Evolutionary conservation across 2,113 vertebrate genomes (phyloP).

Genomic region (Mus pahari): DNA sequence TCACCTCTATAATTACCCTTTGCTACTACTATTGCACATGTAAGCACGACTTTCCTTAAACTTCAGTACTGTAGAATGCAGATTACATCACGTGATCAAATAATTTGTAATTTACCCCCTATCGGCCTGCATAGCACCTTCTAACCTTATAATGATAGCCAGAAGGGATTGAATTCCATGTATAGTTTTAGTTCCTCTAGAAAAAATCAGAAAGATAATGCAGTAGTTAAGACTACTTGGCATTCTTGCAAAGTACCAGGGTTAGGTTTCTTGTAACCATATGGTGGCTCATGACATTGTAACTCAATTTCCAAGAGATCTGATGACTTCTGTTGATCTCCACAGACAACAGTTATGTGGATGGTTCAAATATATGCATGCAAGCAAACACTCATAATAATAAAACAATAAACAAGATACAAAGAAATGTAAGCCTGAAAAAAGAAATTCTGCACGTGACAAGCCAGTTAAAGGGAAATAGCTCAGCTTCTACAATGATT

Average conservation of each 20-base stretch:
- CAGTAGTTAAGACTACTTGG: too few relatives aligned
- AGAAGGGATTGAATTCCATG: too few relatives aligned
- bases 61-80: not conserved
- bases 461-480: too few relatives aligned
- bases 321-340: too few relatives aligned
- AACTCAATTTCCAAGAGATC: not conserved
- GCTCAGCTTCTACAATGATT: not conserved
- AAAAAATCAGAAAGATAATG: not conserved
- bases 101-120: not conserved
- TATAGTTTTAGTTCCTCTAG: not conserved
- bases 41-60: too few relatives aligned
- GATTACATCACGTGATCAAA: not conserved
- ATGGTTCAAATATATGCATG: not conserved
- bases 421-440: not conserved
- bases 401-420: not conserved
- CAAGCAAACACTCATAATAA: not conserved
- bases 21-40: not conserved
- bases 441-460: not conserved
- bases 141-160: not conserved
- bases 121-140: not conserved
- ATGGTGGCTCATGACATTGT: not conserved
- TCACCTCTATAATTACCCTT: not conserved
- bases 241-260: too few relatives aligned
- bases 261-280: too few relatives aligned
- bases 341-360: not conserved